A percentile compares a stretch with the other conserved stretches of the same genome.
Evolutionary conservation across 2,888 invertebrate genomes (phyloP).

Genomic region (Erebia ligea): DNA sequence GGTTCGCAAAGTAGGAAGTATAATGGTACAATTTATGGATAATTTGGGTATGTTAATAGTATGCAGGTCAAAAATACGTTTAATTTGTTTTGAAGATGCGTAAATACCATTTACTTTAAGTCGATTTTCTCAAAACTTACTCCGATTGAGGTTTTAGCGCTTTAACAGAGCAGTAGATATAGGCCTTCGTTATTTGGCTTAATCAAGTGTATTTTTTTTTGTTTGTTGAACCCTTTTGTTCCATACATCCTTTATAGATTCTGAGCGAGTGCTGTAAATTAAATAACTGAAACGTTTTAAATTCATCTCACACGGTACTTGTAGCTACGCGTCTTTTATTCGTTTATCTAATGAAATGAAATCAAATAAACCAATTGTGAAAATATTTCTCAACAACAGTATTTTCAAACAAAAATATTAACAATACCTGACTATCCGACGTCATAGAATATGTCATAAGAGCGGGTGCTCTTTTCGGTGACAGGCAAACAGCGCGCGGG

Average conservation of each 20-base stretch:
- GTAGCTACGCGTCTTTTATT: constrained; percentile 24
- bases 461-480: constrained; percentile 63
- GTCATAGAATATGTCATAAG: constrained; percentile 67
- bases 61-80: too few species aligned
- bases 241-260: constrained; percentile 9
- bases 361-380: constrained; percentile 19
- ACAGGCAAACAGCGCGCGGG: constrained; percentile 61
- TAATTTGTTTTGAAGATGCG: too few species aligned
- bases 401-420: constrained; percentile 15
- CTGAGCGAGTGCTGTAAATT: constrained; percentile 22
- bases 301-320: constrained; percentile 20
- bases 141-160: too few species aligned
- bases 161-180: not conserved
- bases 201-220: constrained; percentile 3
- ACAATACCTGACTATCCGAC: constrained; percentile 8
- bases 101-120: too few species aligned
- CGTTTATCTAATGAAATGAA: constrained; percentile 18
- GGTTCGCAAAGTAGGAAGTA: too few species aligned
- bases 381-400: constrained; percentile 2
- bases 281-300: constrained; percentile 21
- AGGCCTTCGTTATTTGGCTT: not conserved
- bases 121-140: too few species aligned
- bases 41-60: too few species aligned
- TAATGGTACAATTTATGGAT: too few species aligned
- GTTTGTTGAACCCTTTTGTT: constrained; percentile 13